phyloP scores from a whole-genome alignment of 1,140 invertebrate species.

The Oryzaephilus surinamensis region DNA sequence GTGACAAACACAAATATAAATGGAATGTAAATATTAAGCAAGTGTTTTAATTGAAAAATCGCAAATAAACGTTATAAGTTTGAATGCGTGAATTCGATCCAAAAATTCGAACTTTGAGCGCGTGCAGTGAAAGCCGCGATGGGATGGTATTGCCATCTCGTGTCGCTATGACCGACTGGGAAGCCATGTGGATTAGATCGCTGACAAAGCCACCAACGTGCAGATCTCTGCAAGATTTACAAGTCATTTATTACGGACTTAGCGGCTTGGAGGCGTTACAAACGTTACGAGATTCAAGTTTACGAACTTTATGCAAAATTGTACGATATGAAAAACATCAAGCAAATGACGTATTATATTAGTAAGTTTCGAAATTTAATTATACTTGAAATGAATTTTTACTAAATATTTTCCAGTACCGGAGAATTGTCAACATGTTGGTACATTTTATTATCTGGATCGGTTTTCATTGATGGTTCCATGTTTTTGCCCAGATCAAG shows the following conservation, averaged over 20 bases:
- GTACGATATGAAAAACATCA: conserved; percentile 65
- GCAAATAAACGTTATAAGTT: no score
- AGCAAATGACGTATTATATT: conserved; percentile 70
- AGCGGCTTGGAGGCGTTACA: conserved; percentile 62
- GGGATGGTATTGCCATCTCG: conserved; percentile 22
- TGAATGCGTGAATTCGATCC: conserved; percentile 9
- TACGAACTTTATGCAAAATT: conserved; percentile 56
- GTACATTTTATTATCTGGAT: conserved; percentile 76
- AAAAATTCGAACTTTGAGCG: no score
- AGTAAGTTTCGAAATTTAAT: conserved; percentile 48
- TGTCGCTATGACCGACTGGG: conserved; percentile 42
- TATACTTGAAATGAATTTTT: not conserved
- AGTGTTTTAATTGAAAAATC: no score
- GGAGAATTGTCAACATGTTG: conserved; percentile 71
- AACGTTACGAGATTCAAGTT: conserved; percentile 56
- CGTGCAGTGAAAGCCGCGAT: conserved; percentile 7
- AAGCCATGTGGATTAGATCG: conserved; percentile 51
- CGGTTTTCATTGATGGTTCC: conserved; percentile 81
- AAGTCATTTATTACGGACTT: conserved; percentile 65
- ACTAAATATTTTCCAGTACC: conserved; percentile 48
- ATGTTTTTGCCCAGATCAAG: conserved; percentile 78
- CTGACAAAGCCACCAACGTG: conserved; percentile 49
- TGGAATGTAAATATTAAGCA: no score
- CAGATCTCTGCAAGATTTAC: conserved; percentile 58
- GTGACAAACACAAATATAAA: no score